phyloP scores from a whole-genome alignment of 2,888 invertebrate species.

The Villa cingulata region DNA sequence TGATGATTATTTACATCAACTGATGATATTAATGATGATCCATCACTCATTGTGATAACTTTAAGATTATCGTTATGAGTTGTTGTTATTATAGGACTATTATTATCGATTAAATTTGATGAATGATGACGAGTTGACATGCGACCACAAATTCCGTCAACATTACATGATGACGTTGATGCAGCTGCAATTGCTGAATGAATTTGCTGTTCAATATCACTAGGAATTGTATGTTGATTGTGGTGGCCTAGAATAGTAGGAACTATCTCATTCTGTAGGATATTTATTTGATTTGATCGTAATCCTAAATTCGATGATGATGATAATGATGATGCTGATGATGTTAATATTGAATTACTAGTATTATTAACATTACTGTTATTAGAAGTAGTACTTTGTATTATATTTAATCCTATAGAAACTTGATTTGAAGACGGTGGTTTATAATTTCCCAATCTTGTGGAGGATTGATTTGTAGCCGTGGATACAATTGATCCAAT shows the following conservation, averaged over 20 bases:
- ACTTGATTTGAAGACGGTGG: not conserved
- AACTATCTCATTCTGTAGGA: not conserved
- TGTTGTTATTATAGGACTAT: slow-evolving; percentile 1
- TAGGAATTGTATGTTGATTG: not conserved
- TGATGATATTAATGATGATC: not conserved
- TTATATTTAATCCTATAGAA: not conserved
- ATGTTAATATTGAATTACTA: not conserved
- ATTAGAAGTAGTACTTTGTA: not conserved
- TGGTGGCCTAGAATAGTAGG: not conserved
- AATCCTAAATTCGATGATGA: not conserved
- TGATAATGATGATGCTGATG: slow-evolving; percentile 2
- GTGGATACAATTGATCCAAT: not conserved
- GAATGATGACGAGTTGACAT: not conserved
- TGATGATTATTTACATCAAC: not conserved
- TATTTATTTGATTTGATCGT: not conserved
- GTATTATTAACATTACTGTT: not conserved
- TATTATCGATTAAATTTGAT: not conserved
- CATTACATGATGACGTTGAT: not conserved
- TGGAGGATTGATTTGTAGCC: not conserved
- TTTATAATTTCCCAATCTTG: not conserved
- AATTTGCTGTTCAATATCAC: not conserved
- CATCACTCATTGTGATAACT: not conserved
- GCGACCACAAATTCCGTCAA: no score
- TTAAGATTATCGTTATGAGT: slow-evolving; percentile 1
- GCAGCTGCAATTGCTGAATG: not conserved